phyloP scores from a whole-genome alignment of 2,888 invertebrate genomes.

The Torymus tubicola region DNA sequence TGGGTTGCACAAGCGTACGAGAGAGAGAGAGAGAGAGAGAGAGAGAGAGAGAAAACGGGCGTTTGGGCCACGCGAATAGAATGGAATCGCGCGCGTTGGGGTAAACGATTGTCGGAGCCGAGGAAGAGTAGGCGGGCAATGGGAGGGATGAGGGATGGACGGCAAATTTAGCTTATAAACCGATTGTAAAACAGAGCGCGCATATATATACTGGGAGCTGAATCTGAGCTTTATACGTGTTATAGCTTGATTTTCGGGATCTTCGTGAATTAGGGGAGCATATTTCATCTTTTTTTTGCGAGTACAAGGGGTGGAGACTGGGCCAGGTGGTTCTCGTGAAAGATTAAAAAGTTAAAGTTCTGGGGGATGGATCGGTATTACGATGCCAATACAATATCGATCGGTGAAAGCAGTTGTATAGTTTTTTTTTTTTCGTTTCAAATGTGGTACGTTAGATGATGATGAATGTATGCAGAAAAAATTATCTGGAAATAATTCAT shows the following conservation, averaged over 20 bases:
- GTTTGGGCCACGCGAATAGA: slow-evolving; percentile 29
- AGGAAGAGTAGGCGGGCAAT: slow-evolving; percentile 6
- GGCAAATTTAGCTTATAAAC: slow-evolving; percentile 26
- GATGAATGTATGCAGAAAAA: too few relatives aligned
- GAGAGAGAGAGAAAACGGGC: not conserved
- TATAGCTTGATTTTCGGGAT: not conserved
- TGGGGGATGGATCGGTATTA: too few relatives aligned
- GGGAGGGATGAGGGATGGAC: slow-evolving; percentile 20
- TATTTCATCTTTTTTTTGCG: not conserved
- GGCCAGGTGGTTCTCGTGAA: not conserved
- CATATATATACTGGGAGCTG: too few relatives aligned
- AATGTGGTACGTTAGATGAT: too few relatives aligned
- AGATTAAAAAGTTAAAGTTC: too few relatives aligned
- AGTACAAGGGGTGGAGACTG: not conserved
- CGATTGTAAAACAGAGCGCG: slow-evolving; percentile 16
- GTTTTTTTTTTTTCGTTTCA: too few relatives aligned
- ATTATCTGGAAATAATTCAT: too few relatives aligned
- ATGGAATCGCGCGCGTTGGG: slow-evolving; percentile 21
- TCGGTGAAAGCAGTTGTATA: too few relatives aligned
- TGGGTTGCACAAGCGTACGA: not conserved
- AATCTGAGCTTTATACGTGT: not conserved
- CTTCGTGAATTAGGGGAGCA: not conserved
- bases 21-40: too few relatives aligned
- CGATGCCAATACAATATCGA: too few relatives aligned
- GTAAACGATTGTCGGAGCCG: slow-evolving; percentile 29